Evolutionary conservation across 2,113 vertebrate species (phyloP).

Genomic region (Catagonus wagneri): DNA sequence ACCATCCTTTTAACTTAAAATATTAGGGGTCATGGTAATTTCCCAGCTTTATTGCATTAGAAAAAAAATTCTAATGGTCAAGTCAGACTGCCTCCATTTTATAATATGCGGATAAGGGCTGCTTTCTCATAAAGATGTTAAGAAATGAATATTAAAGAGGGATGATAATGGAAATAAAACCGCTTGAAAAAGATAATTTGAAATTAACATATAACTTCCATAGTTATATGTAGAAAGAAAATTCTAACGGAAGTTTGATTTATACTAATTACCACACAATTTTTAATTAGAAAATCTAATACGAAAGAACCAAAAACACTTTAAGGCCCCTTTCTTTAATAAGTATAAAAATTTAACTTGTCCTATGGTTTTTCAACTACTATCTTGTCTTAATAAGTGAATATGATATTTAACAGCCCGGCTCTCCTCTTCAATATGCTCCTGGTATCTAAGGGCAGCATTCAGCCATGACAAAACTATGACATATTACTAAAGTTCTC

Average conservation of each 20-base stretch:
- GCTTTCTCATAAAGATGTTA: conserved; percentile 59
- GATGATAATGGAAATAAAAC: conserved; percentile 61
- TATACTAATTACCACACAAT: conserved; percentile 54
- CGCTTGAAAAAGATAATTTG: conserved; percentile 60
- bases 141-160: conserved; percentile 71
- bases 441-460: conserved; percentile 72
- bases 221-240: conserved; percentile 12
- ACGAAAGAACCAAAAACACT: conserved; percentile 61
- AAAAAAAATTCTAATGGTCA: conserved; percentile 59
- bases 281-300: conserved; percentile 72
- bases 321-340: conserved; percentile 17
- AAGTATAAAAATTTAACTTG: background rate
- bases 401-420: background rate
- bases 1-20: conserved; percentile 51
- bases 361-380: background rate
- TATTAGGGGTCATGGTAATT: conserved; percentile 56
- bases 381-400: background rate
- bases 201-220: conserved; percentile 64
- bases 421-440: conserved; percentile 55
- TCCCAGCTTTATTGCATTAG: conserved; percentile 52
- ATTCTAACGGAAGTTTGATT: conserved; percentile 7
- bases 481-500: conserved; percentile 76
- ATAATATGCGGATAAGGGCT: conserved; percentile 64
- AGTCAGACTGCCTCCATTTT: conserved; percentile 67
- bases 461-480: conserved; percentile 80